phyloP scores from a whole-genome alignment of 2,797 vertebrate genomes.

The Caiman crocodilus region DNA sequence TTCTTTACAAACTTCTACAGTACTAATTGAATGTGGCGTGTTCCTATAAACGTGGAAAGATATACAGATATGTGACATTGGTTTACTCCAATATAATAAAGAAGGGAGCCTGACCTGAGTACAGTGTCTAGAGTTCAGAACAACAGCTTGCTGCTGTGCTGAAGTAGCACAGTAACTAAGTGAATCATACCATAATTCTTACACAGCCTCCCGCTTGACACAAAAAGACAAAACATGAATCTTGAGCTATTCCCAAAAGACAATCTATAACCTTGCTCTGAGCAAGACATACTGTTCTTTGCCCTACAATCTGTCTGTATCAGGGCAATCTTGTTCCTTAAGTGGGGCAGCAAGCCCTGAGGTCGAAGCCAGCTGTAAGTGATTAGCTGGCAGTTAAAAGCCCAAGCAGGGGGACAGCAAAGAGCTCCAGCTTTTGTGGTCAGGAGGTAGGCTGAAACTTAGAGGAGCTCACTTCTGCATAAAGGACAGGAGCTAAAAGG shows the following conservation, averaged over 20 bases:
- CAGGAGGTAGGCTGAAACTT: too few relatives aligned
- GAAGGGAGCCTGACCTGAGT: not conserved
- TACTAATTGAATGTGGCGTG: fast-evolving
- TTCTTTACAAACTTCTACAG: not conserved
- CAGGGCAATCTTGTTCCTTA: too few relatives aligned
- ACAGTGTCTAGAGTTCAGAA: not conserved
- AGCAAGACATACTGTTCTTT: conserved; percentile 31
- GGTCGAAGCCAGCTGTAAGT: too few relatives aligned
- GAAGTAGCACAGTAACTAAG: conserved; percentile 30
- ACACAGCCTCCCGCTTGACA: not conserved
- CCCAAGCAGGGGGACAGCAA: too few relatives aligned
- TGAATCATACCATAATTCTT: not conserved
- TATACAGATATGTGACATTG: not conserved
- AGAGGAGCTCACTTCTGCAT: too few relatives aligned
- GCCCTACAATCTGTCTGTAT: conserved; percentile 14
- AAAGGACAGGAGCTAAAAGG: too few relatives aligned
- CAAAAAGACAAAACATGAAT: not conserved
- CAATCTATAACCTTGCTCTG: not conserved
- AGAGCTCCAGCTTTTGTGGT: too few relatives aligned
- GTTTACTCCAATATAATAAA: not conserved
- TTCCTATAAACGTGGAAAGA: fast-evolving
- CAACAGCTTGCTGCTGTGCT: not conserved
- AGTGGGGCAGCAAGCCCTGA: too few relatives aligned
- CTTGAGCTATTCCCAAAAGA: conserved; percentile 29
- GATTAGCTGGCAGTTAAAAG: too few relatives aligned